A percentile compares a stretch with the other conserved stretches of the same genome.
Evolutionary conservation across 2,113 vertebrate genomes (phyloP).

Genomic region (Corynorhinus townsendii): DNA sequence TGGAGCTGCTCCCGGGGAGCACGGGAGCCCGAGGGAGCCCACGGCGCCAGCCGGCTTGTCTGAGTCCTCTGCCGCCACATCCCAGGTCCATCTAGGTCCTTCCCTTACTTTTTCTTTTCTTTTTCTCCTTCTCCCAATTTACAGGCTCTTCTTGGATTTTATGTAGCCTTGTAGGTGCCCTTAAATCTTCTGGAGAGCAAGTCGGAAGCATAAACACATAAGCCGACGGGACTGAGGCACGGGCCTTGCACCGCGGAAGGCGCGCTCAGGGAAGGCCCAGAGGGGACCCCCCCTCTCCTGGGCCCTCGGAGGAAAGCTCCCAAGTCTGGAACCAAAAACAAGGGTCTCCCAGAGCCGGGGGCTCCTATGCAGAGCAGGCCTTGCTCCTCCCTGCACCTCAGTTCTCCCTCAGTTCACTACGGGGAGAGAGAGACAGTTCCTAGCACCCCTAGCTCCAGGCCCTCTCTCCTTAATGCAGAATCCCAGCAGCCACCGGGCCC

Average conservation of each 20-base stretch:
- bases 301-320: not conserved
- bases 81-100: not conserved
- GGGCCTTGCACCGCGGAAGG: not conserved
- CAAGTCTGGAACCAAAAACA: not conserved
- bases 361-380: not conserved
- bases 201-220: not conserved
- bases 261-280: not conserved
- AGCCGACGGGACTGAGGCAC: not conserved
- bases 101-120: not conserved
- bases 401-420: not conserved
- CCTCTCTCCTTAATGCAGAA: not conserved
- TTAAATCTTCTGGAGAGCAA: conserved; percentile 38
- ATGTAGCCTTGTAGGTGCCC: conserved; percentile 34
- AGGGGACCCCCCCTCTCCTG: not conserved
- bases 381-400: not conserved
- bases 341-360: not conserved
- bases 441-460: not conserved
- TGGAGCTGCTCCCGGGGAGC: fast-evolving
- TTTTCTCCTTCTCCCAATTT: conserved; percentile 24
- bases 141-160: conserved; percentile 40
- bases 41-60: fast-evolving
- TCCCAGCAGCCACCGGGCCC: not conserved
- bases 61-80: not conserved
- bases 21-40: fast-evolving
- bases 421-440: not conserved